A percentile compares a stretch with the other conserved stretches of the same genome.
Conservation (phyloP, 1,140 invertebrate species). For the Drosophila tristis region DNA sequence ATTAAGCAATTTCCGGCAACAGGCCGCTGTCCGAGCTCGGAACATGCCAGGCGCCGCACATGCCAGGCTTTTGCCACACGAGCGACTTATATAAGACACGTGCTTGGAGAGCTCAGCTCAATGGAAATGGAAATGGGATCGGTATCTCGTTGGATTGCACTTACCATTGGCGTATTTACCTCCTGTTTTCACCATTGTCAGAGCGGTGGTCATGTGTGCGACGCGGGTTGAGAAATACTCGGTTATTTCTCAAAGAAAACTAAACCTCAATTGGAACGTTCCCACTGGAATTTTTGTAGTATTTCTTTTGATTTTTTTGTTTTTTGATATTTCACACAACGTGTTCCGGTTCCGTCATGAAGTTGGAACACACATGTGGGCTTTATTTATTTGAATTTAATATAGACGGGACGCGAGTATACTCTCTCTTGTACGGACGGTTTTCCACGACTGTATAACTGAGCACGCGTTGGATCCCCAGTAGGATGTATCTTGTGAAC, state of each 20-base stretch:
- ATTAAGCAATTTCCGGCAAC: conserved; percentile 62
- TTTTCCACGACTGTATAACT: conserved; percentile 2
- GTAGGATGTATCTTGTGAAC: conserved; percentile 29
- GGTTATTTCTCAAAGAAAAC: conserved; percentile 9
- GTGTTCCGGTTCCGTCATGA: conserved; percentile 68
- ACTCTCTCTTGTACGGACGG: conserved; percentile 2
- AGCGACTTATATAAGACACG: conserved; percentile 60
- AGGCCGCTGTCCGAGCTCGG: conserved; percentile 30
- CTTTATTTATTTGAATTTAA: conserved; percentile 3
- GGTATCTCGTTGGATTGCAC: conserved; percentile 11
- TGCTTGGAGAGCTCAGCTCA: conserved; percentile 18
- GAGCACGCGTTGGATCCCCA: too few species aligned
- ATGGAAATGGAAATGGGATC: not conserved
- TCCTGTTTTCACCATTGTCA: conserved; percentile 76
- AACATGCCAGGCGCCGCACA: conserved; percentile 22
- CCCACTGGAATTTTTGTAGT: conserved; percentile 49
- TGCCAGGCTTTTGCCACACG: conserved; percentile 1
- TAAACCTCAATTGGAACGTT: conserved; percentile 23
- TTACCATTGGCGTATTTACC: conserved; percentile 77
- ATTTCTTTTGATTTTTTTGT: too few species aligned
- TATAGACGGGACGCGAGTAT: conserved; percentile 34
- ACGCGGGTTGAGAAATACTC: conserved; percentile 44
- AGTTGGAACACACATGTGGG: conserved; percentile 62
- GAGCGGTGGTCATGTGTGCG: conserved; percentile 73
- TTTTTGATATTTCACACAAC: conserved; percentile 51